Evolutionary conservation across 2,113 vertebrate species (phyloP), one percentile per base, ranked within the genome.

Genomic region (Pterocles burchelli): DNA sequence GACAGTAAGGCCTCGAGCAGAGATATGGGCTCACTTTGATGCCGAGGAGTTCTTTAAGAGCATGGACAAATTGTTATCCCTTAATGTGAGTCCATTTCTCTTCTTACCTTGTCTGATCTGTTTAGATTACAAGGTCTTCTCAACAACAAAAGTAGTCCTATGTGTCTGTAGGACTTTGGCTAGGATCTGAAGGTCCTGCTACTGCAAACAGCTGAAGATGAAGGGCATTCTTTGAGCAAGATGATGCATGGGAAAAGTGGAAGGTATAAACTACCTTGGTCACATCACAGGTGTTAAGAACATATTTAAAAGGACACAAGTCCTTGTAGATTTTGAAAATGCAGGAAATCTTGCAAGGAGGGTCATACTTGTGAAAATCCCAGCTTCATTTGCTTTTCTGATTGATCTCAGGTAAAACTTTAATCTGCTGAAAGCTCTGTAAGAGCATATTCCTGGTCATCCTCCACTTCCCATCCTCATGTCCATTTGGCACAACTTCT

Each of bases 71-170:
- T 95, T 93, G 81, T 94, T 97, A 96, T 84, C 57, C 54, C 57
- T 90, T 96, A 94, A 93, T 93, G 95, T 93, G 90, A 90, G 91
- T 96, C 95, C 66, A 95, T 93, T 94, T 93, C 90, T 89, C 90
- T 88, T 90, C 58, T 67, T 93, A 68, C 90, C 74, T 87, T 94
- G 93, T 93, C 90, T 93, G 77, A 92, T 92, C 85, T 94, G 68
- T 90, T 96, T 81, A 88, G 95, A 90, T 52, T 90, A 71, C 79
- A 93, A 92, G 85, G 80, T 80, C 76, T 91, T 92, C 86, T 93
- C 83, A 92, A 73, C 79, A 93, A 26, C 61, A 90, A 74, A 95
- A 43, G 65, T 19, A 59, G 49, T 34, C 48, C 62, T 65, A 11
- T 7, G 1, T 18, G 17, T 54, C 18, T 90, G 86, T 17, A 62